Evolutionary conservation across 1,140 invertebrate species (phyloP), one percentile per base, ranked within the genome.

Genomic region (Trichoplusia ni): DNA sequence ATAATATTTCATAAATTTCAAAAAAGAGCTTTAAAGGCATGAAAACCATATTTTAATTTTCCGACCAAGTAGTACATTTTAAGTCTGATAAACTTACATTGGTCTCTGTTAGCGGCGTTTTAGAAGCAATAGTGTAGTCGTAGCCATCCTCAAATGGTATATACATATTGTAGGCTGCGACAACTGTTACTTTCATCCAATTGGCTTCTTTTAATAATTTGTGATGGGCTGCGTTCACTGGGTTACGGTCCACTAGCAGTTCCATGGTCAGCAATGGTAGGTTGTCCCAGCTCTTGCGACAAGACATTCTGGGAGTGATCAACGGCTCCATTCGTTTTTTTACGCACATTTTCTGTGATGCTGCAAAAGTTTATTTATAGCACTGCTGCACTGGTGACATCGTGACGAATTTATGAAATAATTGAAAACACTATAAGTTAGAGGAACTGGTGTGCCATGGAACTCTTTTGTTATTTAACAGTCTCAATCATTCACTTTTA

Each of bases 241-340:
- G 31, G 35, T 87, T 71, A n/a, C 77, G 63, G 4, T 61, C 53
- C 0, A 73, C 65, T 8, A 58, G 64, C 16, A 90, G 21, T 33
- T 79, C 73, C 42, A 90, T 53, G 0, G 69, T 75, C 1, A 90
- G 53, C 4, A 84, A 53, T 9, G 86, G 87, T 1, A 90, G 72
- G 37, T 80, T 89, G 7, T 82, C 77, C 86, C 88, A 90, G 58
- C 88, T 90, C 47, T 85, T 82, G 2, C 62, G 53, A 4, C 62
- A 23, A 16, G 83, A 46, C 7, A 73, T 33, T 5, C 78, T 61
- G 1, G 67, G 71, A 8, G 51, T 23, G 0, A 71, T 27, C 16
- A 75, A 64, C 18, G 82, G 82, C 44, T 89, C 73, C 73, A 90
- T 66, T 25, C 80, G 74, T 68, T 83, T 82, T 46, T 71, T 71